Base-by-base conservation (phyloP, 2,797 vertebrate species). In the Sparidentex hasta region DNA sequence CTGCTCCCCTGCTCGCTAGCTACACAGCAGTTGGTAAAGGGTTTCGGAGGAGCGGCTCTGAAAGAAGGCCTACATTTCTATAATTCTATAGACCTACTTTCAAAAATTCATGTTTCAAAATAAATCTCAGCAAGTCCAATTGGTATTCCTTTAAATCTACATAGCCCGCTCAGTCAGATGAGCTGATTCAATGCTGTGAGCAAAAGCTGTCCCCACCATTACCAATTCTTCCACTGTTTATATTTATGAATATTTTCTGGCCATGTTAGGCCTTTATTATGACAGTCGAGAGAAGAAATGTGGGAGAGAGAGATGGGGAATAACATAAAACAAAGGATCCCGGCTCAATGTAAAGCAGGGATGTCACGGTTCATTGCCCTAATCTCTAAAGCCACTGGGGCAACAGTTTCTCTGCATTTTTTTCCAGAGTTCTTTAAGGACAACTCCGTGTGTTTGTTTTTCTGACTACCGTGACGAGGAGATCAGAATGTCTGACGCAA, bases 371-470 rank as follows among this genome's bases (percentile, higher is more conserved):
- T 64, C 43, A 55, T 33, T 47, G 13, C 50, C 21, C 48, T 50
- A 58, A 69, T 21, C 67, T 16, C 13, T 4, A 6, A 33, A 12
- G 12, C 46, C 65, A 51, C 47, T 11, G 16, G 38, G 43, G 27
- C 20, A 20, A 43, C 33, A 4, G 46, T 66, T 44, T 18, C 14
- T 70, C 23, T 23, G 55, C 12, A 41, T 58, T 62, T 38, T 17
- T 38, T 17, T 18, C 11, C 9, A 1, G 21, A 62, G 41, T 73
- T 2, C 12, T 20, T 65, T 48, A 48, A 27, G 11, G 20, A 62
- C 23, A 3, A 29, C 23, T 56, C 44, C 20, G 44, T 48, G 78
- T 67, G 50, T 74, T 46, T 71, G 16, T 76, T 21, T 21, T 47
- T 58, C 48, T 46, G 38, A 74, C 21, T 27, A 16, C 46, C 5